Evolutionary conservation across 2,797 vertebrate genomes (phyloP).

Genomic region (Characodon lateralis): DNA sequence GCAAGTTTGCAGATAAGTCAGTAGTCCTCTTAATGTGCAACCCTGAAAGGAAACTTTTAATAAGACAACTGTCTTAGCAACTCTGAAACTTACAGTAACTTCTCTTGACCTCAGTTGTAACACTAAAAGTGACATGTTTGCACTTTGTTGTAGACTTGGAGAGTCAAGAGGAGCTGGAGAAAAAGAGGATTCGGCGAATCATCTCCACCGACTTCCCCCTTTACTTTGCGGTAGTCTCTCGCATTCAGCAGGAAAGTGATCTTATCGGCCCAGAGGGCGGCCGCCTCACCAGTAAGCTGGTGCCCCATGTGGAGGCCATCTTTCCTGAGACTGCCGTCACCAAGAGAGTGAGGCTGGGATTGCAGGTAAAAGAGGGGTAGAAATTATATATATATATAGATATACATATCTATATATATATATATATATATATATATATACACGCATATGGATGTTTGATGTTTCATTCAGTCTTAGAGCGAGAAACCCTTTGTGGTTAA

Average conservation of each 20-base stretch:
- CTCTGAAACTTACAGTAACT: background rate
- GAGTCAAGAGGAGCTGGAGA: slow-evolving; percentile 93
- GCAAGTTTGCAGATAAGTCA: background rate
- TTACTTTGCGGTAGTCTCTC: slow-evolving; percentile 96
- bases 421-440: too few relatives aligned
- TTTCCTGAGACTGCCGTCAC: slow-evolving; percentile 95
- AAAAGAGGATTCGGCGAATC: slow-evolving; percentile 94
- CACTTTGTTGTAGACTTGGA: slow-evolving; percentile 85
- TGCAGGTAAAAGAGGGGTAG: slow-evolving; percentile 86
- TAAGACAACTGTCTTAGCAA: background rate
- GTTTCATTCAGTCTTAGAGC: background rate
- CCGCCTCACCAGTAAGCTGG: slow-evolving; percentile 87
- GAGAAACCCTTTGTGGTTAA: background rate
- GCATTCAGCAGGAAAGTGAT: slow-evolving; percentile 94
- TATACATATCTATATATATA: too few relatives aligned
- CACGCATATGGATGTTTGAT: background rate
- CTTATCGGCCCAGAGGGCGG: slow-evolving; percentile 94
- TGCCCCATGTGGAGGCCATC: slow-evolving; percentile 92
- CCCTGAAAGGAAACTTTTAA: slow-evolving; percentile 14
- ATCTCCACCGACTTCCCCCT: slow-evolving; percentile 97
- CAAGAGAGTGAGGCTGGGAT: slow-evolving; percentile 92
- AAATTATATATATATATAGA: background rate
- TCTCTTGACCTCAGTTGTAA: background rate
- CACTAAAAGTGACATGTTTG: background rate
- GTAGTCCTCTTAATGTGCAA: slow-evolving; percentile 1